These are phyloP conservation scores for Amyelois transitella DNA, from an alignment of 1,140 invertebrate genomes.

Conservation along the genomic window DNA sequence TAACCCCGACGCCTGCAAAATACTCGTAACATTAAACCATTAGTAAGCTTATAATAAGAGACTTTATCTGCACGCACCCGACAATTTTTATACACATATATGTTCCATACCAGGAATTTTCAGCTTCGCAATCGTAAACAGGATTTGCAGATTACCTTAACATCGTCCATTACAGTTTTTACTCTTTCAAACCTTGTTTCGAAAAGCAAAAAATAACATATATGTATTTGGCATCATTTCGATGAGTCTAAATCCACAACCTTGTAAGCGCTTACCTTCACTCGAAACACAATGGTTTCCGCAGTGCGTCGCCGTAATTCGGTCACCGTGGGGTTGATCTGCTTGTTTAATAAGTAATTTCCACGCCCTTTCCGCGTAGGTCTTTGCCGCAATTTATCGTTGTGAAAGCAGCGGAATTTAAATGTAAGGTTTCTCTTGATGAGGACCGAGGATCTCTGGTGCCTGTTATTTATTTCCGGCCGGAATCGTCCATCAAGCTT, in stretches of 20 bases:
- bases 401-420: background rate
- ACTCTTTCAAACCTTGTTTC: no score
- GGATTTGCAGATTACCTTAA: no score
- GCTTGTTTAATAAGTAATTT: background rate
- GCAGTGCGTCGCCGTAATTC: constrained; percentile 9
- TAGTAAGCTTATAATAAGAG: no score
- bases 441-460: background rate
- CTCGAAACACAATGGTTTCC: constrained; percentile 8
- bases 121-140: no score
- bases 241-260: background rate
- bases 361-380: background rate
- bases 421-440: background rate
- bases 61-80: no score
- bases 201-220: no score
- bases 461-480: background rate
- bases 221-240: background rate
- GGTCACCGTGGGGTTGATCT: background rate
- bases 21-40: no score
- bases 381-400: background rate
- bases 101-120: no score
- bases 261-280: background rate
- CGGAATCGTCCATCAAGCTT: background rate
- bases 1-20: no score
- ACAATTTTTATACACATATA: no score
- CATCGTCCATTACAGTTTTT: no score